Conservation (phyloP, 2,797 vertebrate genomes). For the Arremon aurantiirostris region DNA sequence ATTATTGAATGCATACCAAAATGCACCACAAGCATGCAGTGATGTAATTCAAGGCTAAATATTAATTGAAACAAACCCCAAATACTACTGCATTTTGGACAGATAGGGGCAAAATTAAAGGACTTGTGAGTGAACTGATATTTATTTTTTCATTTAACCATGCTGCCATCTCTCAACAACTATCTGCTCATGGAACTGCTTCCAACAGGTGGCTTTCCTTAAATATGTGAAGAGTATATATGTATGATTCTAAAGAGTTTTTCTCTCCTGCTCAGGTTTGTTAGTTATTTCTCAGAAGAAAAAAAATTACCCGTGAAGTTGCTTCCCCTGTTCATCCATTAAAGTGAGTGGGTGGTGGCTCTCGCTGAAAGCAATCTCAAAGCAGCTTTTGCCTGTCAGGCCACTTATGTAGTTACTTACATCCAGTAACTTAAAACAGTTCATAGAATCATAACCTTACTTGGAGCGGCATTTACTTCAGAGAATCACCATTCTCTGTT, state of each 20-base stretch:
- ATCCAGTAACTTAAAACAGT: background rate
- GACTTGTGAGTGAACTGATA: background rate
- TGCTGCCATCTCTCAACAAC: background rate
- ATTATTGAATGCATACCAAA: background rate
- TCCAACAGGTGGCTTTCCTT: background rate
- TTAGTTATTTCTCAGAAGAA: background rate
- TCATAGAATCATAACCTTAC: background rate
- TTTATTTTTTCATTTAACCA: background rate
- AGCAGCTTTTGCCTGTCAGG: background rate
- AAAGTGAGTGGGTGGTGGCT: background rate
- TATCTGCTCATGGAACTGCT: background rate
- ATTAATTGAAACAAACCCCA: background rate
- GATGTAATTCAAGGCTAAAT: background rate
- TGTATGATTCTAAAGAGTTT: background rate
- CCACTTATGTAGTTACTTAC: fast-evolving
- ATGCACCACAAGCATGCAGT: background rate
- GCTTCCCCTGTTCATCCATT: background rate
- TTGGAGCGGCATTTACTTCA: background rate
- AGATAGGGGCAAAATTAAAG: background rate
- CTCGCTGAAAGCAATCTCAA: background rate
- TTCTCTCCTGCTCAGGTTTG: background rate
- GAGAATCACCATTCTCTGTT: background rate
- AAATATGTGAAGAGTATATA: background rate
- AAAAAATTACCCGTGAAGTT: background rate
- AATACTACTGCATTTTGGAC: background rate